A percentile compares a stretch with the other conserved stretches of the same genome.
These are phyloP conservation scores for Rhagonycha lutea DNA, from an alignment of 2,888 invertebrate species.

Conservation along the genomic window DNA sequence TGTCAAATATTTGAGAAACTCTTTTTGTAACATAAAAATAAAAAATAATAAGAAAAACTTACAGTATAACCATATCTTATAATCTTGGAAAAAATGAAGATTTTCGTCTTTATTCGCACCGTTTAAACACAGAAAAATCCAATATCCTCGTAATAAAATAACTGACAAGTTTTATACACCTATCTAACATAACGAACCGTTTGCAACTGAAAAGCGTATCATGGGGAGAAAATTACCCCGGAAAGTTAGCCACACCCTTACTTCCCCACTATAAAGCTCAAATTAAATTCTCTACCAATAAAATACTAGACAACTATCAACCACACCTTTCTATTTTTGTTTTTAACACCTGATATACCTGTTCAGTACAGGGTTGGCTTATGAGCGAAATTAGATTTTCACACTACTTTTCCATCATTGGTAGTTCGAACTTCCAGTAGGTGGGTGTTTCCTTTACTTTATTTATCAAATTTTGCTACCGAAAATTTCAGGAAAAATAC, in stretches of 20 bases:
- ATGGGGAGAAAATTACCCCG: conserved; percentile 32
- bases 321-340: conserved; percentile 42
- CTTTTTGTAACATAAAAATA: not conserved
- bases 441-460: conserved; percentile 39
- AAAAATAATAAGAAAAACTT: conserved; percentile 40
- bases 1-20: not conserved
- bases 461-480: conserved; percentile 39
- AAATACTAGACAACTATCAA: conserved; percentile 23
- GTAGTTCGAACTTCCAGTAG: conserved; percentile 44
- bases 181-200: conserved; percentile 41
- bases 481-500: conserved; percentile 39
- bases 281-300: conserved; percentile 41
- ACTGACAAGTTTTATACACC: conserved; percentile 31
- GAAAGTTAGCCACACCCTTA: conserved; percentile 43
- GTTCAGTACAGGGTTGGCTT: conserved; percentile 39
- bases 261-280: conserved; percentile 40
- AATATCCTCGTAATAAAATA: not conserved
- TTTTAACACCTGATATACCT: conserved; percentile 48
- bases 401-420: not conserved
- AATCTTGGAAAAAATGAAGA: conserved; percentile 15
- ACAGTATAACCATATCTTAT: conserved; percentile 56
- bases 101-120: conserved; percentile 5
- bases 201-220: conserved; percentile 42
- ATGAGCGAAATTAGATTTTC: conserved; percentile 13
- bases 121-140: not conserved